Conservation (phyloP, 2,888 invertebrate genomes). For the Dusona sp. region DNA sequence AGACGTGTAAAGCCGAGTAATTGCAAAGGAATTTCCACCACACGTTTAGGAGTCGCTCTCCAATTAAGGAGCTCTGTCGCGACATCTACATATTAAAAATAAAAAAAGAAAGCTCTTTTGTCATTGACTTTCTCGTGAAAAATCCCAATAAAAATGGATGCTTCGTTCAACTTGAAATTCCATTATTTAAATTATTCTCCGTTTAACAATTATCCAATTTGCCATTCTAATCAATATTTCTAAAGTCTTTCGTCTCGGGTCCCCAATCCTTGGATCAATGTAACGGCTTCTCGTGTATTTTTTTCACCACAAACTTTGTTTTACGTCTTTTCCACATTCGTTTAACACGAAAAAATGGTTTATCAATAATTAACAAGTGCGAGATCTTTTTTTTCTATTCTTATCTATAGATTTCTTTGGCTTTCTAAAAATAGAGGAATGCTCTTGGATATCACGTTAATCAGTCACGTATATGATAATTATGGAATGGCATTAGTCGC, state of each 20-base stretch:
- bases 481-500: neutral
- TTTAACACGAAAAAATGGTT: neutral
- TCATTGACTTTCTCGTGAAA: constrained; percentile 13
- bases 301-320: neutral
- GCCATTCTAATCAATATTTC: too few species aligned
- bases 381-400: neutral
- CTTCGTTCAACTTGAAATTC: neutral
- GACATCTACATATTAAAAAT: neutral
- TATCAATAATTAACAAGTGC: neutral
- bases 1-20: neutral
- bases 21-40: neutral
- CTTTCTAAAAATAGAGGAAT: neutral
- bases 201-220: too few species aligned
- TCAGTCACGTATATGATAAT: neutral
- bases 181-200: neutral
- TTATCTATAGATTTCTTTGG: neutral
- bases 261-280: neutral
- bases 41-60: neutral
- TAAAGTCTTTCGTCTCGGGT: too few species aligned
- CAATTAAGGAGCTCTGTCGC: neutral
- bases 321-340: neutral
- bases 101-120: neutral
- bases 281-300: neutral
- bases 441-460: neutral
- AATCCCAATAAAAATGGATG: neutral